These are phyloP conservation scores for Gonioctena quinquepunctata DNA, from an alignment of 1,140 invertebrate species.

Conservation along the genomic window DNA sequence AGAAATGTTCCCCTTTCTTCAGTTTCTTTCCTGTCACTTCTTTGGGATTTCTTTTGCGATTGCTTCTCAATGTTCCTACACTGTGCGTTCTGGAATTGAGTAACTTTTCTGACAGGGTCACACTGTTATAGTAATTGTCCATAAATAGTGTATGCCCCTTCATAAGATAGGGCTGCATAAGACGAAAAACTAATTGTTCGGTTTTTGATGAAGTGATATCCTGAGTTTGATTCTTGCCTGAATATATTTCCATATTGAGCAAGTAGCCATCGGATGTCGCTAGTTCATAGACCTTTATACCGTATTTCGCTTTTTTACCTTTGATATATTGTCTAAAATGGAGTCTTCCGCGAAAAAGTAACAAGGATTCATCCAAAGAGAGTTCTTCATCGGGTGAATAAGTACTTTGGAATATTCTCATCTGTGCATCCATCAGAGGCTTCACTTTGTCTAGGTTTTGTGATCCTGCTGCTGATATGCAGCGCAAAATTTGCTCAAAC, in stretches of 20 bases:
- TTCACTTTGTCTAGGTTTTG: conserved; percentile 5
- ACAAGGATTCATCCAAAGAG: conserved; percentile 16
- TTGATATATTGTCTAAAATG: conserved; percentile 19
- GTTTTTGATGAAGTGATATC: not conserved
- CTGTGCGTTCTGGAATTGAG: conserved; percentile 11
- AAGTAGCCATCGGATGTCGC: conserved; percentile 6
- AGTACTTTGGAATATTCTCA: conserved; percentile 2
- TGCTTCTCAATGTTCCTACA: conserved; percentile 20
- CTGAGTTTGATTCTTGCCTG: not conserved
- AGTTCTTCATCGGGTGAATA: conserved; percentile 8
- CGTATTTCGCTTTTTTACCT: conserved; percentile 17
- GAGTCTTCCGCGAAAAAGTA: conserved; percentile 14
- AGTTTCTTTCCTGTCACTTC: conserved; percentile 7
- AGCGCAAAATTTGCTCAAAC: conserved; percentile 1
- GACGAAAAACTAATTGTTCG: not conserved
- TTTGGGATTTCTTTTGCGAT: conserved; percentile 12
- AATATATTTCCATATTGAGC: conserved; percentile 21
- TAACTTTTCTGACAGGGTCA: conserved; percentile 18
- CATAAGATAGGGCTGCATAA: conserved; percentile 7
- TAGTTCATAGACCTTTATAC: conserved; percentile 13
- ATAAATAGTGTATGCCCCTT: conserved; percentile 22
- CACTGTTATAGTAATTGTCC: conserved; percentile 29
- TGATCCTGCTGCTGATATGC: not conserved
- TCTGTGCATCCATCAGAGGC: not conserved
- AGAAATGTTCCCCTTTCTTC: conserved; percentile 13